These are phyloP conservation scores for Platyura marginata DNA, from an alignment of 1,140 invertebrate species.

Conservation along the genomic window DNA sequence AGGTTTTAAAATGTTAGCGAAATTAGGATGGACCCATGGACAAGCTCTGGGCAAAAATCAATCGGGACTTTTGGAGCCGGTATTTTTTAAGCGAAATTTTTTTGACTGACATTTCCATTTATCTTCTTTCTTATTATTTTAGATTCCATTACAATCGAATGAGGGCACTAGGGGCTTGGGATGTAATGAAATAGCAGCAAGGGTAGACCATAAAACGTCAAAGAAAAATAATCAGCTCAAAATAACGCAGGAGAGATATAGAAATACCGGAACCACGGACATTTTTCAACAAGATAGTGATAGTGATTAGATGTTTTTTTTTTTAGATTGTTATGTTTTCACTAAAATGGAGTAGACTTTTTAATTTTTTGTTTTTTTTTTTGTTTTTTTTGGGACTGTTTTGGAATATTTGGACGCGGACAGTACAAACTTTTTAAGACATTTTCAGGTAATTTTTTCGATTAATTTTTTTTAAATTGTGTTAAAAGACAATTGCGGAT, in stretches of 20 bases:
- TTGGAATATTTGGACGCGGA: too few species aligned
- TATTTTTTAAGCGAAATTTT: slow-evolving; percentile 30
- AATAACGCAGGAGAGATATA: not conserved
- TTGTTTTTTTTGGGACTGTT: too few species aligned
- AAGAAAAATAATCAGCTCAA: not conserved
- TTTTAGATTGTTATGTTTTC: too few species aligned
- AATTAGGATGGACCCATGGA: slow-evolving; percentile 88
- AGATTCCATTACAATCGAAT: slow-evolving; percentile 21
- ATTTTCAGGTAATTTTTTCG: too few species aligned
- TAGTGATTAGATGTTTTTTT: too few species aligned
- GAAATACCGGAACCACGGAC: too few species aligned
- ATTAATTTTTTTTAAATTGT: too few species aligned
- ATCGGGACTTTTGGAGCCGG: slow-evolving; percentile 56
- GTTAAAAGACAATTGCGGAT: too few species aligned
- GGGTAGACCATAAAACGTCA: not conserved
- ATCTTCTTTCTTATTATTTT: not conserved
- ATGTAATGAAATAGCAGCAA: slow-evolving; percentile 5
- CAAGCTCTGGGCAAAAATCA: slow-evolving; percentile 59
- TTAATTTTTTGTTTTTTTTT: too few species aligned
- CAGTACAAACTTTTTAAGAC: too few species aligned
- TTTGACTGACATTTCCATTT: not conserved
- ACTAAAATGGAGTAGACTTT: too few species aligned
- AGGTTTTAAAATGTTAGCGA: slow-evolving; percentile 72
- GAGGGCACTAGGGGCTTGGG: slow-evolving; percentile 18
- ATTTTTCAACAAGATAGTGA: too few species aligned